Evolutionary conservation across 2,113 vertebrate genomes (phyloP).

Genomic region (Triplophysa rosa): DNA sequence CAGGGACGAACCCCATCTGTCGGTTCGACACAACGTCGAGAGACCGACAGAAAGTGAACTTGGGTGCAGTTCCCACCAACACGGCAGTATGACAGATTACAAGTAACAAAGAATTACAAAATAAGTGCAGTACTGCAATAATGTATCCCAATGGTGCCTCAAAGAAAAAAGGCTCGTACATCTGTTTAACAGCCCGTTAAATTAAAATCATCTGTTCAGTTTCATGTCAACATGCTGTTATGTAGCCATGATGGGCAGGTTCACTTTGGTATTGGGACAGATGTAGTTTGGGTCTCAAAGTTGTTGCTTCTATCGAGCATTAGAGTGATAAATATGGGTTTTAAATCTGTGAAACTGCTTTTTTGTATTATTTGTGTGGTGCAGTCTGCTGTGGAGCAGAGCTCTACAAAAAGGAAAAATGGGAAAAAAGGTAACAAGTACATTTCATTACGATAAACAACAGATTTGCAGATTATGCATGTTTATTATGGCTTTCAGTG

Average conservation of each 20-base stretch:
- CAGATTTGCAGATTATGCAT: background rate
- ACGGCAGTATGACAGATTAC: too few relatives aligned
- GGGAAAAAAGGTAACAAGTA: constrained; percentile 79
- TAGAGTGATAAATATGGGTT: constrained; percentile 69
- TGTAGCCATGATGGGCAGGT: background rate
- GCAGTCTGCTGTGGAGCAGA: constrained; percentile 68
- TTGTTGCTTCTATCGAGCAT: background rate
- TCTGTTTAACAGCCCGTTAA: background rate
- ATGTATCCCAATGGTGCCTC: background rate
- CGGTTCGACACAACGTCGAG: too few relatives aligned
- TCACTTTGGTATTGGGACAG: background rate
- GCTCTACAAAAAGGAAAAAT: constrained; percentile 58
- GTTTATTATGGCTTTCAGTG: background rate
- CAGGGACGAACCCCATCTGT: too few relatives aligned
- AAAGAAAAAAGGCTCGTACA: background rate
- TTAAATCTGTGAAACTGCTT: constrained; percentile 66
- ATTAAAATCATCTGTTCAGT: constrained; percentile 19
- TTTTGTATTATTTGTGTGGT: constrained; percentile 75
- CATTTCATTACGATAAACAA: background rate
- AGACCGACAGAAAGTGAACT: too few relatives aligned
- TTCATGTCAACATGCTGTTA: background rate
- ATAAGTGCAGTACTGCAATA: background rate
- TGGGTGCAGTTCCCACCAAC: too few relatives aligned
- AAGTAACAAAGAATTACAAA: too few relatives aligned
- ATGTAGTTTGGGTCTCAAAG: background rate